Percentiles rank a stretch among this genome's conserved stretches.
phyloP scores from a whole-genome alignment of 2,797 vertebrate species.

The Myotis planiceps region DNA sequence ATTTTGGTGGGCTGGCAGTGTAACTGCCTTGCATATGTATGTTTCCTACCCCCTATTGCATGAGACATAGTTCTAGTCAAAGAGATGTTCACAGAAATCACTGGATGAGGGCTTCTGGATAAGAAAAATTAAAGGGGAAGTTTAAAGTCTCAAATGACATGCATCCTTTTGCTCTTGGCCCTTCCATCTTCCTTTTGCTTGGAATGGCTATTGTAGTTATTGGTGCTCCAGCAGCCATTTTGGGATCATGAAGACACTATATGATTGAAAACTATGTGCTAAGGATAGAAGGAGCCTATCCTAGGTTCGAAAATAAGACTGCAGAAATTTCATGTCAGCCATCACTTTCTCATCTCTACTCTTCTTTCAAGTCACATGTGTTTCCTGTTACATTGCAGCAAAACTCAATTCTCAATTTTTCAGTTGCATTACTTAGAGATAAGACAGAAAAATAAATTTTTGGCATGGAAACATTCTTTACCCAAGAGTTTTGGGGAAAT shows the following conservation, averaged over 20 bases:
- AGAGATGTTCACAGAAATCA: not conserved
- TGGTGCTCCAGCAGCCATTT: not conserved
- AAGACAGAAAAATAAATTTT: not conserved
- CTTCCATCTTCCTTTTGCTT: not conserved
- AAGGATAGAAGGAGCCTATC: not conserved
- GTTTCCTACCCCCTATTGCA: not conserved
- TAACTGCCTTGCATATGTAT: not conserved
- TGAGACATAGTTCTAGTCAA: not conserved
- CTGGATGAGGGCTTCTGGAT: not conserved
- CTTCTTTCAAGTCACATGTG: not conserved
- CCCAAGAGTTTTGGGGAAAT: not conserved
- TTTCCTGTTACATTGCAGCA: not conserved
- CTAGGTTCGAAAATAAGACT: not conserved
- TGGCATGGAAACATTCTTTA: not conserved
- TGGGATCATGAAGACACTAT: not conserved
- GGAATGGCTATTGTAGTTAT: not conserved
- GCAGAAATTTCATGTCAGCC: not conserved
- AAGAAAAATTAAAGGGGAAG: not conserved
- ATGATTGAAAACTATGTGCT: not conserved
- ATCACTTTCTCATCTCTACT: not conserved
- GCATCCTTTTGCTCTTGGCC: not conserved
- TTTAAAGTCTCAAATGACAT: not conserved
- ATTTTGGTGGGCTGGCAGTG: not conserved
- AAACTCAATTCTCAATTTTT: not conserved
- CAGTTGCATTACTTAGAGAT: not conserved